Evolutionary conservation across 1,140 invertebrate genomes (phyloP).

Genomic region (Drosophila subobscura): DNA sequence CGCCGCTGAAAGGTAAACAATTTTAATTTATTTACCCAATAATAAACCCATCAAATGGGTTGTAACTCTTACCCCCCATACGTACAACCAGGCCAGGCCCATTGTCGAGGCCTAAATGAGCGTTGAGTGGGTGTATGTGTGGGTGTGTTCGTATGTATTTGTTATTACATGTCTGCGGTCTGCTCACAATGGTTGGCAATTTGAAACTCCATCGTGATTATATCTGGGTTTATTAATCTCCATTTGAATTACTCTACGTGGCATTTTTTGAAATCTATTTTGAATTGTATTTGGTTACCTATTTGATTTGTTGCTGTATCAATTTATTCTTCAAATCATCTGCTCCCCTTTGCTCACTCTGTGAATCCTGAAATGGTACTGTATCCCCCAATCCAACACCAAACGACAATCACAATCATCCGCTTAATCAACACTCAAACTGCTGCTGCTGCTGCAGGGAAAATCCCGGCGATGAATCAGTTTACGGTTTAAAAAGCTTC

Average conservation of each 20-base stretch:
- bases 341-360: too few relatives aligned
- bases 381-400: too few relatives aligned
- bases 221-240: background rate
- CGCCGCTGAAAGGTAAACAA: constrained; percentile 73
- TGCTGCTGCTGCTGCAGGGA: constrained; percentile 7
- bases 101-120: constrained; percentile 47
- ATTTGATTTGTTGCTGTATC: too few relatives aligned
- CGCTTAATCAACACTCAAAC: constrained; percentile 9
- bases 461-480: constrained; percentile 55
- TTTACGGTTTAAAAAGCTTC: constrained; percentile 63
- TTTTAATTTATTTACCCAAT: constrained; percentile 80
- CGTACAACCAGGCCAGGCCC: constrained; percentile 22
- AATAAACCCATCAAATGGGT: constrained; percentile 72
- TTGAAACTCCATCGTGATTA: constrained; percentile 37
- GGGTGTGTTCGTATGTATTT: constrained; percentile 17
- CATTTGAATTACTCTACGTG: too few relatives aligned
- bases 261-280: too few relatives aligned
- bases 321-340: background rate
- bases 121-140: constrained; percentile 6
- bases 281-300: background rate
- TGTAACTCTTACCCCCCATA: background rate
- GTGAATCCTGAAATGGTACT: background rate
- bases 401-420: constrained; percentile 16
- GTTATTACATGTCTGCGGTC: constrained; percentile 48
- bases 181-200: constrained; percentile 43